Evolutionary conservation across 1,140 invertebrate species (phyloP).

Genomic region (Pseudobourletiella spinata): DNA sequence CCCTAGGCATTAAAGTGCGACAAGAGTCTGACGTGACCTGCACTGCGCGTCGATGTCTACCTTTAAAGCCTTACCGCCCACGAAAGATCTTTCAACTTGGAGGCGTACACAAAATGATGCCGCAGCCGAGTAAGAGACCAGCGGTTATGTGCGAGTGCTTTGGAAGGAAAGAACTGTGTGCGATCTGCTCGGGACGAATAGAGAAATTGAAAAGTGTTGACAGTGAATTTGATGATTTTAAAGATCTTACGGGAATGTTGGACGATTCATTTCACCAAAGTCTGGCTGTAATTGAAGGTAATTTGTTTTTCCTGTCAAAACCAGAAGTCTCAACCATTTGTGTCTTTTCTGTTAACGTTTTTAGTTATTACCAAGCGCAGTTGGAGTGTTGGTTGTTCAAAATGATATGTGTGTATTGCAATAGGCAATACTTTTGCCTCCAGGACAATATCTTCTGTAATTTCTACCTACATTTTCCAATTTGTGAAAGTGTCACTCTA

Average conservation of each 20-base stretch:
- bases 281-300: constrained; percentile 7
- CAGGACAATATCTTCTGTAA: no score
- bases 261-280: not conserved
- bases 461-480: no score
- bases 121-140: not conserved
- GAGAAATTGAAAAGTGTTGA: constrained; percentile 4
- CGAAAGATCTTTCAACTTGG: constrained; percentile 16
- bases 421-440: no score
- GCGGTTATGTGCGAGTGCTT: constrained; percentile 7
- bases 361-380: no score
- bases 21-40: not conserved
- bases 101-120: not conserved
- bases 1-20: constrained; percentile 3
- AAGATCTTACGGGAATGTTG: not conserved
- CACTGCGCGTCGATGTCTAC: constrained; percentile 1
- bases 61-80: constrained; percentile 8
- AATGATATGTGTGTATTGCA: no score
- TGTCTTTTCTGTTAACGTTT: no score
- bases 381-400: no score
- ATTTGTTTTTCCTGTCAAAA: not conserved
- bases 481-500: no score
- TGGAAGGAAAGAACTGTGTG: constrained; percentile 10
- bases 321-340: no score
- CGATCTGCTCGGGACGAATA: constrained; percentile 2
- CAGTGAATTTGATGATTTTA: not conserved